phyloP scores from a whole-genome alignment of 2,888 invertebrate species.

The Pheosia tremula region DNA sequence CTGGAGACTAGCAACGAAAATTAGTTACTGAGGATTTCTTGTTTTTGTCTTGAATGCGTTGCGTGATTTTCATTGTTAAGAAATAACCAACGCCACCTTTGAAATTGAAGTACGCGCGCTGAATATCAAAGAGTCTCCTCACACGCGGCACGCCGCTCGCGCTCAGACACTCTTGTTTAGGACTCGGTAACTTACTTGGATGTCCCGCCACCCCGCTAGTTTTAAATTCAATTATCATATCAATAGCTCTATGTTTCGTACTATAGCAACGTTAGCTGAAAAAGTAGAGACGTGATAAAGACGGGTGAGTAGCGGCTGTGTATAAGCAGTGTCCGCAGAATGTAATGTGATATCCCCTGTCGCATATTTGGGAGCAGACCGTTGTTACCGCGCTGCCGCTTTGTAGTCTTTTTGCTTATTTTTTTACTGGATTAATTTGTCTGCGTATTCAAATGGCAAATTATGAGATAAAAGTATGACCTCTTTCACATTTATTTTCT shows the following conservation, averaged over 20 bases:
- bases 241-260: slow-evolving; percentile 19
- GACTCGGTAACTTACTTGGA: slow-evolving; percentile 20
- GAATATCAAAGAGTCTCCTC: slow-evolving; percentile 64
- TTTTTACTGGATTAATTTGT: slow-evolving; percentile 80
- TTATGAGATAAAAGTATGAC: slow-evolving; percentile 75
- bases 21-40: slow-evolving; percentile 82
- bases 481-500: slow-evolving; percentile 59
- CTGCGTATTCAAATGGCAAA: slow-evolving; percentile 82
- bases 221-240: slow-evolving; percentile 40
- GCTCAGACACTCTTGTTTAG: slow-evolving; percentile 33
- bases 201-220: slow-evolving; percentile 23
- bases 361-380: slow-evolving; percentile 67
- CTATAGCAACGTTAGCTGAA: slow-evolving; percentile 18
- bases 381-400: slow-evolving; percentile 59
- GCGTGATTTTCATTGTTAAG: slow-evolving; percentile 82
- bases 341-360: slow-evolving; percentile 58
- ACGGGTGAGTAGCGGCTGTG: slow-evolving; percentile 24
- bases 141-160: slow-evolving; percentile 42
- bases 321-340: slow-evolving; percentile 31
- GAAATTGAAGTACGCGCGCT: slow-evolving; percentile 76
- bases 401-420: slow-evolving; percentile 74
- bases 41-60: slow-evolving; percentile 74
- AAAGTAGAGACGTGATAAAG: slow-evolving; percentile 29
- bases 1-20: slow-evolving; percentile 80
- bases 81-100: slow-evolving; percentile 78